Evolutionary conservation across 2,113 vertebrate genomes (phyloP).

Genomic region (Mesembrinibis cayennensis): DNA sequence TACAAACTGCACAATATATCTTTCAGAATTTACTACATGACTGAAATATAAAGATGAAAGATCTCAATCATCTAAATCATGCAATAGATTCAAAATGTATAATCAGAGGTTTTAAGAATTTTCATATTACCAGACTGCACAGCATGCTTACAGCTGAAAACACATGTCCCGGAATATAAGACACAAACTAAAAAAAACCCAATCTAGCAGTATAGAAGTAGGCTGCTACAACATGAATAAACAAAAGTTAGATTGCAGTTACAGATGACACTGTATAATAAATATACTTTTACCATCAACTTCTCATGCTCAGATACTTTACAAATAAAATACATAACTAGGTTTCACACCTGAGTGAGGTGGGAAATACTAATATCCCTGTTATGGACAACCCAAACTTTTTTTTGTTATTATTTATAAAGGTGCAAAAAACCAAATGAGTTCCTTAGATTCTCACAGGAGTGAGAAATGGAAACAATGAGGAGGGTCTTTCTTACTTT

Average conservation of each 20-base stretch:
- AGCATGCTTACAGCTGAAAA: background rate
- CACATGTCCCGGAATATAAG: accelerated
- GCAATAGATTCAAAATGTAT: background rate
- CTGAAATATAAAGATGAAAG: background rate
- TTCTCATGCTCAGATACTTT: background rate
- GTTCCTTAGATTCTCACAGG: background rate
- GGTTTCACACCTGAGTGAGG: background rate
- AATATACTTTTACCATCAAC: background rate
- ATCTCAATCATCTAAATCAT: background rate
- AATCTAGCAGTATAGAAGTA: background rate
- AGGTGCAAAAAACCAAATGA: background rate
- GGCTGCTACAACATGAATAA: background rate
- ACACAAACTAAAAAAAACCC: background rate
- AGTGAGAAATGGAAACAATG: background rate
- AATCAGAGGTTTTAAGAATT: background rate
- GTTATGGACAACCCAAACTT: background rate
- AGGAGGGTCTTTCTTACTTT: background rate
- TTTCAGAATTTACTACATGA: background rate
- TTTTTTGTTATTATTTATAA: background rate
- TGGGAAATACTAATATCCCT: background rate
- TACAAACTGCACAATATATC: background rate
- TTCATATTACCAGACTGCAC: background rate
- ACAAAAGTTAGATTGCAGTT: background rate
- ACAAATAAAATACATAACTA: background rate
- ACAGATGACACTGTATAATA: background rate